phyloP scores from a whole-genome alignment of 2,113 vertebrate species.

The Lepisosteus oculatus region DNA sequence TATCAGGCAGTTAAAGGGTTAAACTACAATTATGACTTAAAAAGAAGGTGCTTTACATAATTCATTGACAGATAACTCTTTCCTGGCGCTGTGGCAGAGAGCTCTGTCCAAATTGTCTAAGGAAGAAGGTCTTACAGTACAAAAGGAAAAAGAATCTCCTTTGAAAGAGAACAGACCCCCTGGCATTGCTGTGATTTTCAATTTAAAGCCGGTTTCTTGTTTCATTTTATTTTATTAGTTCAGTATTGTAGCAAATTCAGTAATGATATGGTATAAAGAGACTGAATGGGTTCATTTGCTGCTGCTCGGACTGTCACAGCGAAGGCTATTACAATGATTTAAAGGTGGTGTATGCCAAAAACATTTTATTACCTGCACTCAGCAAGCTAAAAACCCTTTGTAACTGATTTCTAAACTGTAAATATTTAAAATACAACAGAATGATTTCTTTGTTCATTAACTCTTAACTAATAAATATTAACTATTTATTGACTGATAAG shows the following conservation, averaged over 20 bases:
- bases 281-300: constrained; percentile 57
- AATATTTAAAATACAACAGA: too few species aligned
- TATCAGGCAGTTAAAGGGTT: too few species aligned
- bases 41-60: too few species aligned
- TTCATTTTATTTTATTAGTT: constrained; percentile 42
- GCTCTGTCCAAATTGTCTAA: not conserved
- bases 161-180: constrained; percentile 5
- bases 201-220: constrained; percentile 47
- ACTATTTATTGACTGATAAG: too few species aligned
- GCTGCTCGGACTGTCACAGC: constrained; percentile 58
- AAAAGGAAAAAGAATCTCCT: constrained; percentile 4
- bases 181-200: constrained; percentile 29
- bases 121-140: not conserved
- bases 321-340: constrained; percentile 58
- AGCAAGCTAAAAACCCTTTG: constrained; percentile 32
- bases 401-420: too few species aligned
- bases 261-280: constrained; percentile 52
- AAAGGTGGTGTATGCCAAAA: constrained; percentile 51
- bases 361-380: constrained; percentile 49
- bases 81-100: not conserved
- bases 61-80: not conserved
- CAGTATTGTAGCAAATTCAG: constrained; percentile 48
- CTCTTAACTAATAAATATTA: too few species aligned
- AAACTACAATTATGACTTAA: too few species aligned
- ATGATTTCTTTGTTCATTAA: too few species aligned